phyloP scores from a whole-genome alignment of 1,140 invertebrate genomes.

The Drosophila obscura region DNA sequence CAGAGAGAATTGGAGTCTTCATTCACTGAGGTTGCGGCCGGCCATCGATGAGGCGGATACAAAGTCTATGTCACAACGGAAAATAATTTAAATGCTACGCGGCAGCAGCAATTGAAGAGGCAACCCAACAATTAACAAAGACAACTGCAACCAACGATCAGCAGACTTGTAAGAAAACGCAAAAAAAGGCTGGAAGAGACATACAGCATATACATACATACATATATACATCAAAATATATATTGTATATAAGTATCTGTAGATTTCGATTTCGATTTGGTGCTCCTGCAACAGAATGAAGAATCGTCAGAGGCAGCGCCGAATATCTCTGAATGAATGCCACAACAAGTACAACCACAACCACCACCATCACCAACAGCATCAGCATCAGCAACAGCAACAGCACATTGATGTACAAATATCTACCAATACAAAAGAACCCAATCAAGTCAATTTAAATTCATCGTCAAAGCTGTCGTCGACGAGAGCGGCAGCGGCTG shows the following conservation, averaged over 20 bases:
- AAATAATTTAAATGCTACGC: constrained; percentile 67
- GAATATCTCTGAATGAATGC: constrained; percentile 72
- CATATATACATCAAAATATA: constrained; percentile 4
- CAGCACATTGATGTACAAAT: constrained; percentile 66
- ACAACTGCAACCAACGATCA: constrained; percentile 29
- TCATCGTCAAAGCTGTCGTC: constrained; percentile 63
- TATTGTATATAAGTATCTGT: too few relatives aligned
- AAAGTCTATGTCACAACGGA: constrained; percentile 58
- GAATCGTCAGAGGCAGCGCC: constrained; percentile 51
- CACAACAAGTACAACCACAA: constrained; percentile 53
- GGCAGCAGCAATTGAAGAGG: constrained; percentile 64
- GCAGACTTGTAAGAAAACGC: constrained; percentile 5
- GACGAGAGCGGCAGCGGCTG: constrained; percentile 24
- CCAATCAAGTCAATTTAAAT: constrained; percentile 83
- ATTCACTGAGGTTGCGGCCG: constrained; percentile 23
- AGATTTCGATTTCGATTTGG: too few relatives aligned
- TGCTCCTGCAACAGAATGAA: constrained; percentile 64
- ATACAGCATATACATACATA: constrained; percentile 6
- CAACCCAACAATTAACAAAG: constrained; percentile 59
- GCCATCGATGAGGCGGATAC: constrained; percentile 36
- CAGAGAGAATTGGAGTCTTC: constrained; percentile 31
- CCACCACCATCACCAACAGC: too few relatives aligned
- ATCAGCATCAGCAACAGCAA: too few relatives aligned
- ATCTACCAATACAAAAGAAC: constrained; percentile 79
- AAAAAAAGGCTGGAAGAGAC: constrained; percentile 23